Conservation (phyloP, 2,888 invertebrate genomes). For the Drosophila melanocephala region DNA sequence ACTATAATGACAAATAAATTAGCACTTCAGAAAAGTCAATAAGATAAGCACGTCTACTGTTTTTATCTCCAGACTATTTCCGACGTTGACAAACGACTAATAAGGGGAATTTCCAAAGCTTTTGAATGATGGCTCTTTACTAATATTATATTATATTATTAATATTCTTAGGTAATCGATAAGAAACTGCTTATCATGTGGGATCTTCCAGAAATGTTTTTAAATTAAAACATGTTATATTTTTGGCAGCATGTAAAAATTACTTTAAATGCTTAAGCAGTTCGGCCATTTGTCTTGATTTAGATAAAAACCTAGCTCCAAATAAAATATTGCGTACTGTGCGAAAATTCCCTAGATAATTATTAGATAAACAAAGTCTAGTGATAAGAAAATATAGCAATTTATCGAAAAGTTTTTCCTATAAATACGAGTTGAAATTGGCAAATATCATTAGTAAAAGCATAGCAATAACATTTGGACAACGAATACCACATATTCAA, state of each 20-base stretch:
- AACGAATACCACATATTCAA: conserved; percentile 3
- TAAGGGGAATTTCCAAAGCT: background rate
- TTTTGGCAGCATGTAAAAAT: background rate
- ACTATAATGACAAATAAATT: conserved; percentile 20
- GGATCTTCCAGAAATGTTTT: background rate
- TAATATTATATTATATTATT: too few relatives aligned
- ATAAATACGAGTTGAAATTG: conserved; percentile 51
- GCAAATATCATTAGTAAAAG: conserved; percentile 37
- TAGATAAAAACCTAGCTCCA: background rate
- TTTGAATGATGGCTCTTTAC: background rate
- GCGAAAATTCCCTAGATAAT: background rate
- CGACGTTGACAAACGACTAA: background rate
- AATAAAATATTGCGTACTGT: background rate
- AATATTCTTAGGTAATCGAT: too few relatives aligned
- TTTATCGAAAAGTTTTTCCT: conserved; percentile 27
- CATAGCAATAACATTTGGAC: conserved; percentile 12
- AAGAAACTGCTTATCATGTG: background rate
- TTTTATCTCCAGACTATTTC: background rate
- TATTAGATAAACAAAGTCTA: background rate
- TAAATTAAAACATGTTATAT: background rate
- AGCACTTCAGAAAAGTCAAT: conserved; percentile 2
- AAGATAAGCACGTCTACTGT: conserved; percentile 12
- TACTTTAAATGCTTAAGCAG: background rate
- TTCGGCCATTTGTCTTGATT: background rate
- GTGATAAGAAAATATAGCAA: conserved; percentile 43